Conservation (phyloP, 2,888 invertebrate genomes). For the Eupithecia exiguata region DNA sequence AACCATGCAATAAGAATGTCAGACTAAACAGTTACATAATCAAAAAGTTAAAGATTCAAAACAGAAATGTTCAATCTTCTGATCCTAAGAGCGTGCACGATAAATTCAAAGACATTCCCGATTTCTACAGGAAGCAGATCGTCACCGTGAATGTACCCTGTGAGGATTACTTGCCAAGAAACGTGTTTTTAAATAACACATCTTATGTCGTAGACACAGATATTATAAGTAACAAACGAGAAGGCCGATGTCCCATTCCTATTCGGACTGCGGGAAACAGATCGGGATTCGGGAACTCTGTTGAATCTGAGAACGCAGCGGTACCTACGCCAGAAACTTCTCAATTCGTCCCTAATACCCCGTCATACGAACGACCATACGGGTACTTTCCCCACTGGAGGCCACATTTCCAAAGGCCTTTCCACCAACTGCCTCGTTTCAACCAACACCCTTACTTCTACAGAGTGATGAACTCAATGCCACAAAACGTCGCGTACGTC, state of each 20-base stretch:
- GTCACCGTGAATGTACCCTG: conserved; percentile 62
- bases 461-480: conserved; percentile 16
- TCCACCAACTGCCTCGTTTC: conserved; percentile 19
- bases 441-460: conserved; percentile 26
- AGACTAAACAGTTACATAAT: conserved; percentile 20
- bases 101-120: conserved; percentile 61
- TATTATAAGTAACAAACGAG: conserved; percentile 29
- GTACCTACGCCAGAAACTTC: conserved; percentile 14
- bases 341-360: conserved; percentile 15
- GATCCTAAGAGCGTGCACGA: conserved; percentile 47
- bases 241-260: background rate
- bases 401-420: conserved; percentile 22
- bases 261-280: conserved; percentile 7
- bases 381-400: conserved; percentile 11
- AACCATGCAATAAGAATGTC: background rate
- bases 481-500: background rate
- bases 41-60: conserved; percentile 46
- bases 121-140: conserved; percentile 56
- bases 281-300: conserved; percentile 13
- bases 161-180: conserved; percentile 61
- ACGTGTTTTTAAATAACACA: conserved; percentile 62
- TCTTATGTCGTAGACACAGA: conserved; percentile 63
- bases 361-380: conserved; percentile 13
- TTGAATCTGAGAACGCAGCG: conserved; percentile 21
- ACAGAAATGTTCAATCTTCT: conserved; percentile 50